Evolutionary conservation across 1,140 invertebrate genomes (phyloP), one percentile per base, ranked within the genome.

Genomic region (Drosophila ficusphila): DNA sequence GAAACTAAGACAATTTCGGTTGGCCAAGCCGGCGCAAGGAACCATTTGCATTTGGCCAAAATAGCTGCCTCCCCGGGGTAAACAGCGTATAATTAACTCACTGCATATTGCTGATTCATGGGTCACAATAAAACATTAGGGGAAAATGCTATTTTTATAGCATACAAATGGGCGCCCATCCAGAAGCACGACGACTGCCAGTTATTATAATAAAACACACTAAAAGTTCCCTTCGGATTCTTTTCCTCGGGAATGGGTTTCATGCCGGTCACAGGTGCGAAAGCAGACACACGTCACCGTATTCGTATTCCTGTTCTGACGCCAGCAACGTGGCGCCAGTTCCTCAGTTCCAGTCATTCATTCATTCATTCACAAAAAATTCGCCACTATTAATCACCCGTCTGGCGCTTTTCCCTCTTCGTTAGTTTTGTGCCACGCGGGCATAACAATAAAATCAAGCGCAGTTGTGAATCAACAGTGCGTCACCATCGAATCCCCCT

Each of bases 291-390:
- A 83, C 81, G 79, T 83, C 79, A 85, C 83, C 72, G n/a, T n/a
- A n/a, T n/a, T n/a, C n/a, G n/a, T n/a, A 65, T 48, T 42, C 27
- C 69, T 54, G 67, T 48, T 36, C 52, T 76, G 71, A 79, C 76
- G 76, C 81, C 70, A 65, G 47, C 31, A 21, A 27, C 25, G 61
- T 46, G 41, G 60, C 69, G 77, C 60, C 78, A 49, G 39, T 39
- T 42, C 16, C 49, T 38, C 44, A 69, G 60, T 70, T 44, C 34
- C 44, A 69, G 60, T 70, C 23, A 65, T 65, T 82, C 54, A 71
- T 82, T 82, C 78, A 82, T 85, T 85, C 79, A 82, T 85, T 85
- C 79, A 85, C 71, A 86, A 83, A 79, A 65, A 85, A 72, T 72
- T 86, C 29, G 58, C 65, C 53, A 76, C 71, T 83, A 83, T 83